Evolutionary conservation across 2,113 vertebrate species (phyloP), one percentile per base, ranked within the genome.

Genomic region (Thermophis baileyi): DNA sequence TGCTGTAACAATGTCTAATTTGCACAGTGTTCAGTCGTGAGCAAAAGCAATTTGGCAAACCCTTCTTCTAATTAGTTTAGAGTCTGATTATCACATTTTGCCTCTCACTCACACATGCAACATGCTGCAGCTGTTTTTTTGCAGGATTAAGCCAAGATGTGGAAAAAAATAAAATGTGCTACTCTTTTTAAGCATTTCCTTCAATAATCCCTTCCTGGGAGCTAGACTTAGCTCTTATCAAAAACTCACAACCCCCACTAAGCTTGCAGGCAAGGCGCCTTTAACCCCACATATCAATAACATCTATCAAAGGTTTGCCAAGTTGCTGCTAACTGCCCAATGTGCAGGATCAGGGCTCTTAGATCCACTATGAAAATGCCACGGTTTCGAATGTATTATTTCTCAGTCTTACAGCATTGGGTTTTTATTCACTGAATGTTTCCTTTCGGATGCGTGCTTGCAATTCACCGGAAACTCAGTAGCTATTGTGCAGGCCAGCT

Each of bases 31-130:
- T 94, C 88, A 0, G 86, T 96, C 92, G 95, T 93, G 93, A 89
- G 91, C 89, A 94, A 91, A 81, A 94, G 87, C 92, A 96, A 94
- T 95, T 96, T 95, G 96, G 95, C 94, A 94, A 92, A 85, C 92
- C 0, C 0, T 88, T 55, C 91, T 91, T 96, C 96, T 95, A 94
- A 97, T 95, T 95, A 96, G 94, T 97, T 96, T 96, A 95, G 92
- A 97, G 94, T 97, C 95, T 96, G 96, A 94, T 96, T 91, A 95
- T 95, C 88, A 89, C 30, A 74, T 95, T 96, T 95, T 96, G 90
- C 93, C 60, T 95, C 91, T 55, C 87, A 85, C 54, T 96, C 95
- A 90, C 57, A 90, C 88, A 92, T 53, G 54, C 94, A 94, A 86
- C 14, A 92, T 24, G 92, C 87, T 90, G 87, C 90, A 94, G 74